A percentile compares a stretch with the other conserved stretches of the same genome.
Conservation (phyloP, 2,888 invertebrate species). For the Stramonita haemastoma region DNA sequence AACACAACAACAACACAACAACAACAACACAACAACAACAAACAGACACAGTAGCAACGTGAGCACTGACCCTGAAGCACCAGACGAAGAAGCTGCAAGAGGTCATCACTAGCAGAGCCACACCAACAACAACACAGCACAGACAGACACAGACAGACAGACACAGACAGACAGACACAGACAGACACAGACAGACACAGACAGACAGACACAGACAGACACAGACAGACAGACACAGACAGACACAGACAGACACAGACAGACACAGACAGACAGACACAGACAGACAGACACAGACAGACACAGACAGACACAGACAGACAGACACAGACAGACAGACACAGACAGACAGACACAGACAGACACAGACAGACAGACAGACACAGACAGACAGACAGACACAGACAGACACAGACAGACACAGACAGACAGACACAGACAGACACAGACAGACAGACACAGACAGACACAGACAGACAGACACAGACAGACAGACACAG, state of each 20-base stretch:
- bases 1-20: too few species aligned
- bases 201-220: background rate
- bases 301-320: background rate
- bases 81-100: conserved; percentile 32
- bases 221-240: background rate
- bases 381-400: background rate
- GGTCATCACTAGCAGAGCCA: conserved; percentile 44
- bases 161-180: background rate
- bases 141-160: background rate
- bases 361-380: background rate
- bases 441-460: too few species aligned
- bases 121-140: conserved; percentile 10
- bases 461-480: too few species aligned
- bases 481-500: too few species aligned
- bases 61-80: conserved; percentile 25
- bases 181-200: background rate
- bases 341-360: background rate
- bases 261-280: background rate
- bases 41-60: background rate
- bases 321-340: background rate
- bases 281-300: background rate
- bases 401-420: background rate
- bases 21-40: too few species aligned
- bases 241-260: background rate
- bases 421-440: too few species aligned